Evolutionary conservation across 2,888 invertebrate species (phyloP).

Genomic region (Falcaria lacertinaria): DNA sequence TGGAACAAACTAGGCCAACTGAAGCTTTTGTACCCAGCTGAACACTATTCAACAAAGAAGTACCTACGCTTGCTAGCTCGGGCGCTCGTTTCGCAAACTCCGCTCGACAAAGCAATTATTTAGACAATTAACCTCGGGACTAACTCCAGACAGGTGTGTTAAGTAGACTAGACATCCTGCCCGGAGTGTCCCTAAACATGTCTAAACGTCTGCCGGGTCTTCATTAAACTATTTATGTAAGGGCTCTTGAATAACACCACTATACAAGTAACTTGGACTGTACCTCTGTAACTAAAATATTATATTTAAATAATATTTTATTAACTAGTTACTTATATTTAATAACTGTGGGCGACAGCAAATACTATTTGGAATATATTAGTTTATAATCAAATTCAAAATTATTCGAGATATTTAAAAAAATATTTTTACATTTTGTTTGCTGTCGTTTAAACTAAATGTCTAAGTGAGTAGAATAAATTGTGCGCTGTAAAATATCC

Average conservation of each 20-base stretch:
- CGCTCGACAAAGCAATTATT: conserved; percentile 52
- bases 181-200: conserved; percentile 20
- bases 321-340: too few species aligned
- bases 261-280: too few species aligned
- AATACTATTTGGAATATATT: too few species aligned
- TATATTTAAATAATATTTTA: too few species aligned
- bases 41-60: background rate
- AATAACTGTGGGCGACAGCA: too few species aligned
- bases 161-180: conserved; percentile 12
- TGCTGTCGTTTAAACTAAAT: too few species aligned
- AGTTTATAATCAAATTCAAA: too few species aligned
- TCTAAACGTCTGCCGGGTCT: conserved; percentile 24
- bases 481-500: too few species aligned
- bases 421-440: too few species aligned
- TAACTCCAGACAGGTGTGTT: conserved; percentile 47
- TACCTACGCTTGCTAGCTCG: background rate
- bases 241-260: conserved; percentile 11
- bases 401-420: too few species aligned
- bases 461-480: too few species aligned
- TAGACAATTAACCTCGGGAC: conserved; percentile 51
- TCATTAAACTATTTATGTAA: conserved; percentile 39
- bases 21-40: background rate
- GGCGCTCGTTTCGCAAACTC: conserved; percentile 1
- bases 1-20: background rate
- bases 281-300: too few species aligned